Evolutionary conservation across 2,113 vertebrate species (phyloP).

Genomic region (Alethe diademata): DNA sequence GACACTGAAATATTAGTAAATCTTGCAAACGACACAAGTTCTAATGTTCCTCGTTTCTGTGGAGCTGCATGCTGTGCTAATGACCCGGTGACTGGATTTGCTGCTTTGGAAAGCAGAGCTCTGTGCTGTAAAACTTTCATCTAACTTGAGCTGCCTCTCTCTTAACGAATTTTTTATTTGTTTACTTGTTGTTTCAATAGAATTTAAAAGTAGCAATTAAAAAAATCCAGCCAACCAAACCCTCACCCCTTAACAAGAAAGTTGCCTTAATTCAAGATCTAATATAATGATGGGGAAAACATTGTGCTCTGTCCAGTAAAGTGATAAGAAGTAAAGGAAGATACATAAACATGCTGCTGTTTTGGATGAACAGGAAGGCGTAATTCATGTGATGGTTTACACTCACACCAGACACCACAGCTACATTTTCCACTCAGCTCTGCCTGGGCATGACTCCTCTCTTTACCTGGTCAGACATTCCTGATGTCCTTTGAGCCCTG

Average conservation of each 20-base stretch:
- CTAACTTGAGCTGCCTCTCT: constrained; percentile 67
- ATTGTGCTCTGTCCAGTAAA: not conserved
- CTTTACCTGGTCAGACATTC: too few species aligned
- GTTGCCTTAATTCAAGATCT: constrained; percentile 50
- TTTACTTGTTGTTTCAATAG: constrained; percentile 73
- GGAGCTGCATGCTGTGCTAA: constrained; percentile 64
- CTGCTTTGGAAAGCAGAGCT: constrained; percentile 69
- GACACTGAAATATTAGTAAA: constrained; percentile 66
- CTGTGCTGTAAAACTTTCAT: constrained; percentile 72
- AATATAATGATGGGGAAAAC: not conserved
- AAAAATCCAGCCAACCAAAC: not conserved
- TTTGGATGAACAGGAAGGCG: not conserved
- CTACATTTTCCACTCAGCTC: not conserved
- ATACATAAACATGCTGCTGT: not conserved
- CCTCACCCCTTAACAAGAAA: not conserved
- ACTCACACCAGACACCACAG: not conserved
- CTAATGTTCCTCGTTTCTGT: constrained; percentile 11
- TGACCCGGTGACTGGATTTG: constrained; percentile 70
- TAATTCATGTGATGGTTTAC: constrained; percentile 17
- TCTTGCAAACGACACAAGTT: constrained; percentile 41
- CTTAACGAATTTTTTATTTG: constrained; percentile 83
- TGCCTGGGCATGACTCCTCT: not conserved
- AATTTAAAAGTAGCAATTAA: constrained; percentile 73
- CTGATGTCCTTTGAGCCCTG: not conserved
- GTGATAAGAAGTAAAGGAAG: not conserved